Evolutionary conservation across 2,797 vertebrate genomes (phyloP), one percentile per base, ranked within the genome.

Genomic region (Crypturellus tataupa): DNA sequence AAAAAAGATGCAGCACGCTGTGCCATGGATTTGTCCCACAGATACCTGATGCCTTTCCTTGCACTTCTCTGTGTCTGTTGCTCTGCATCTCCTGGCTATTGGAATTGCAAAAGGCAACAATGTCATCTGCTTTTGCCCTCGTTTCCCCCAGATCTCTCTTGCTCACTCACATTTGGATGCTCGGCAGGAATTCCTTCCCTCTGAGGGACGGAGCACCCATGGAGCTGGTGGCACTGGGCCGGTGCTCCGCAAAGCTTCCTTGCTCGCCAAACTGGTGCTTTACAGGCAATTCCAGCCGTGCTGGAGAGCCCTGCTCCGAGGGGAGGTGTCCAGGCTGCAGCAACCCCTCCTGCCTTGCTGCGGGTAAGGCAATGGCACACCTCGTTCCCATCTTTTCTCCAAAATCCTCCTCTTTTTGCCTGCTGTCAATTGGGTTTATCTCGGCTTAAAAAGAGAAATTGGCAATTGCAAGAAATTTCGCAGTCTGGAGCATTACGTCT

Each of bases 211-310:
- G 59, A 24, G 20, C 0, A 0, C 42, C n/a, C 60, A 31, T 33
- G 85, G 88, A 49, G 68, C 20, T 35, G 80, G 67, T 72, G 63
- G 76, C 4, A 49, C 68, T 65, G 60, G 27, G 39, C 44, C 86
- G 80, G 69, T 10, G 49, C 62, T 62, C 69, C 65, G 31, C 35
- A 51, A 91, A 31, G 81, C 39, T 77, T 56, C 47, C 14, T 35
- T 56, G 15, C 9, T 33, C 62, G 37, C 46, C n/a, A 72, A 69
- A 31, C 17, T 16, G 70, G 76, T 51, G 18, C 85, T 80, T 65
- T 53, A 87, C 93, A 89, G 62, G 47, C 65, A 59, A 67, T 83
- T 94, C 25, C 49, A 85, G n/a, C 15, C 46, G 58, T 68, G 65
- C 70, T 69, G 2, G 13, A 78, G 35, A 73, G 68, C 78, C 46